These are phyloP conservation scores for Synergus gifuensis DNA, from an alignment of 2,888 invertebrate species.

Conservation along the genomic window DNA sequence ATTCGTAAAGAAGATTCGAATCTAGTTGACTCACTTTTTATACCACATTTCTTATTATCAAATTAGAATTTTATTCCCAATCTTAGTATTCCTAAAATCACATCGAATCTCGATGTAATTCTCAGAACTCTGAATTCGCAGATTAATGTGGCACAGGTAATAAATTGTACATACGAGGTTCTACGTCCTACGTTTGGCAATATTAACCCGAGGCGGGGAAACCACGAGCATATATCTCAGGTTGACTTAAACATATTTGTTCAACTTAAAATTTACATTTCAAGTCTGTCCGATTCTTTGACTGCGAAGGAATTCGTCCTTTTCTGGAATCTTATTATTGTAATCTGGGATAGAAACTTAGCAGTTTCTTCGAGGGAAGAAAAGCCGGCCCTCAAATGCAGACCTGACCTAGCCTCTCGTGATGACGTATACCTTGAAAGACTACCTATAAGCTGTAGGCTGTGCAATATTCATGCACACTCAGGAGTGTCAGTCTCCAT, in stretches of 20 bases:
- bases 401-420: conserved; percentile 27
- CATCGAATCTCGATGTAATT: not conserved
- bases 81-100: too few species aligned
- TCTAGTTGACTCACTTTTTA: conserved; percentile 31
- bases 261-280: conserved; percentile 25
- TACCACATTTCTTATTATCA: not conserved
- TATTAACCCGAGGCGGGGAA: conserved; percentile 24
- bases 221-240: conserved; percentile 8
- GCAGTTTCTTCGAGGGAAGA: not conserved
- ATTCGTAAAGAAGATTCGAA: conserved; percentile 21
- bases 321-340: not conserved
- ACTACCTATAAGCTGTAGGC: not conserved
- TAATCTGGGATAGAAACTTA: not conserved
- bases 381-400: not conserved
- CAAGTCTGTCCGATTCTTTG: not conserved
- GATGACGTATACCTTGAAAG: conserved; percentile 1
- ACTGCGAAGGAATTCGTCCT: not conserved
- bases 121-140: conserved; percentile 1
- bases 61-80: not conserved
- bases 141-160: not conserved
- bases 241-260: conserved; percentile 5
- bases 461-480: conserved; percentile 25
- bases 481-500: not conserved
- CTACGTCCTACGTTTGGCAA: not conserved
- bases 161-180: conserved; percentile 1